phyloP scores from a whole-genome alignment of 2,888 invertebrate species.

The Maniola hyperantus region DNA sequence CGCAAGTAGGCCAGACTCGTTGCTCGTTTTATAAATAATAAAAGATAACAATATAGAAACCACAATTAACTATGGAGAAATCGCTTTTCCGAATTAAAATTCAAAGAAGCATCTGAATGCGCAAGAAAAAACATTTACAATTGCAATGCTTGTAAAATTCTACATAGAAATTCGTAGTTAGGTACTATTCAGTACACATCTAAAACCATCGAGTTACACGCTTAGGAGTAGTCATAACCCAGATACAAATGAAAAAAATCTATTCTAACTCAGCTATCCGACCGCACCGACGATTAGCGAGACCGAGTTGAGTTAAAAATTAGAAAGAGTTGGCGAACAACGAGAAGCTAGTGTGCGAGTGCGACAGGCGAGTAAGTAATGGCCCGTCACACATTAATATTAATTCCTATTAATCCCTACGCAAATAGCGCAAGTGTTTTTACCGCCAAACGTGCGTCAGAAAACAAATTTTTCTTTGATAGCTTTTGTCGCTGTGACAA shows the following conservation, averaged over 20 bases:
- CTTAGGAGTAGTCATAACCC: neutral
- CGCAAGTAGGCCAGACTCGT: neutral
- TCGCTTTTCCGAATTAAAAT: slow-evolving; percentile 20
- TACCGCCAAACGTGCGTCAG: no score
- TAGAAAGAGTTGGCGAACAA: no score
- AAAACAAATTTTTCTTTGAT: no score
- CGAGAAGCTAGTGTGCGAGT: no score
- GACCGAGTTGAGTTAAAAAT: no score
- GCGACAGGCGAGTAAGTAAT: no score
- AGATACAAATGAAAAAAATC: neutral
- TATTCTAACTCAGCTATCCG: no score
- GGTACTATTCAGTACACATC: slow-evolving; percentile 30
- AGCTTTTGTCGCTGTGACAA: no score
- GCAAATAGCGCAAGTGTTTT: no score
- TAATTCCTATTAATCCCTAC: no score
- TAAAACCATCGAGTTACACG: neutral
- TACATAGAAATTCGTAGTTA: slow-evolving; percentile 34
- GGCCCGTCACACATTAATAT: no score
- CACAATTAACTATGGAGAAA: slow-evolving; percentile 15
- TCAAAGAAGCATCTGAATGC: slow-evolving; percentile 20
- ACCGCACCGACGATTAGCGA: no score
- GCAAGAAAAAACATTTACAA: slow-evolving; percentile 28
- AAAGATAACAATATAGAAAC: slow-evolving; percentile 13
- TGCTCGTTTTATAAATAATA: neutral
- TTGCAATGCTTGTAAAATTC: slow-evolving; percentile 29